phyloP scores from a whole-genome alignment of 2,113 vertebrate genomes.

The Excalfactoria chinensis region DNA sequence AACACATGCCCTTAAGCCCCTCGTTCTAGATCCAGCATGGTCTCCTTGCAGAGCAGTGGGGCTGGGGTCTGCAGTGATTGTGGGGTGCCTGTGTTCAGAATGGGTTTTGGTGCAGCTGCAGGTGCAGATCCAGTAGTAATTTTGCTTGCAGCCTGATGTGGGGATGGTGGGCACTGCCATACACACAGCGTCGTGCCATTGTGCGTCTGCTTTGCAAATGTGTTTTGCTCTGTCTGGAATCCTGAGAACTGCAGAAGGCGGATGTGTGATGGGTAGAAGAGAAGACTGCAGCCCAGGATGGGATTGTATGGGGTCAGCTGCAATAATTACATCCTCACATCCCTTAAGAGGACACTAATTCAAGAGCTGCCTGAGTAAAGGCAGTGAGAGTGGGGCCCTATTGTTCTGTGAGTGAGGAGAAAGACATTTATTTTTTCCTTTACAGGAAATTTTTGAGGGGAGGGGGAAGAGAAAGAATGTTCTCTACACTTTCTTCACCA shows the following conservation, averaged over 20 bases:
- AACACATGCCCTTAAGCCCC: not conserved
- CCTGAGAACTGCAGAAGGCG: not conserved
- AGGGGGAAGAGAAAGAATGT: not conserved
- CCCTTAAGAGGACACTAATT: not conserved
- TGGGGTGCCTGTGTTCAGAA: not conserved
- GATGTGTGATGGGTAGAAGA: rapidly evolving
- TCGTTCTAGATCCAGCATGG: rapidly evolving
- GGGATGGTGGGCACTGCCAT: not conserved
- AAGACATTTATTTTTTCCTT: constrained; percentile 13
- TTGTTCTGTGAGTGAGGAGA: not conserved
- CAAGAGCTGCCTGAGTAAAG: not conserved
- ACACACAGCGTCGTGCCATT: rapidly evolving
- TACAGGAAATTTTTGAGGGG: not conserved
- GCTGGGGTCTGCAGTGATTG: not conserved
- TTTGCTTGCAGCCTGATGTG: rapidly evolving
- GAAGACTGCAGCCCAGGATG: not conserved
- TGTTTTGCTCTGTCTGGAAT: rapidly evolving
- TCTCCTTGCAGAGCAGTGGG: not conserved
- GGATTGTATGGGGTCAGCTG: not conserved
- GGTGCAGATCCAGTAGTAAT: not conserved
- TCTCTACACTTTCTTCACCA: not conserved
- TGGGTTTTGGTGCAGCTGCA: not conserved
- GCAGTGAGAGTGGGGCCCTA: not conserved
- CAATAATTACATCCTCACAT: not conserved
- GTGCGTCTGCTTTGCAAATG: not conserved